These are phyloP conservation scores for Lemur catta DNA, from an alignment of 2,797 vertebrate genomes.

Conservation along the genomic window DNA sequence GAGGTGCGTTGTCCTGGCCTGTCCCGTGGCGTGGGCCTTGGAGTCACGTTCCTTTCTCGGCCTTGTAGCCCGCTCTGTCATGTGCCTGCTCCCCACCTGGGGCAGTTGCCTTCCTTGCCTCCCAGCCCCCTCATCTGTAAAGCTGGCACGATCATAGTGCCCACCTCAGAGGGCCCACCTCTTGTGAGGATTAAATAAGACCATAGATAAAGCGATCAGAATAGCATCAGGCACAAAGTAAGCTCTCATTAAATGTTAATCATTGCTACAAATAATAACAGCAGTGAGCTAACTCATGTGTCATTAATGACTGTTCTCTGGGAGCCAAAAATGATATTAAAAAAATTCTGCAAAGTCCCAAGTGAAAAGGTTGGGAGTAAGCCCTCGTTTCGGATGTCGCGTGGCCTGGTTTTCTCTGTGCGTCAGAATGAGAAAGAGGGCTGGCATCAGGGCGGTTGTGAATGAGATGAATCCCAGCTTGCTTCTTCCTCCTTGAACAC, in stretches of 20 bases:
- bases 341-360: background rate
- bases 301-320: background rate
- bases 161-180: background rate
- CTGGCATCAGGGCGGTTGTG: background rate
- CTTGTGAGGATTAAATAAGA: background rate
- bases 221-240: background rate
- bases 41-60: background rate
- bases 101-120: background rate
- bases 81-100: background rate
- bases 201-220: background rate
- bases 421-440: background rate
- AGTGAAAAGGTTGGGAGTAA: background rate
- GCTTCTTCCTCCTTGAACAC: background rate
- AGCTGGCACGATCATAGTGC: background rate
- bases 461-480: background rate
- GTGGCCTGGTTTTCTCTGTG: background rate
- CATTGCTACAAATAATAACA: background rate
- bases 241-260: conserved; percentile 40
- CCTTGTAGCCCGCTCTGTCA: fast-evolving
- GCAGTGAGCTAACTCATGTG: background rate
- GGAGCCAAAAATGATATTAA: background rate
- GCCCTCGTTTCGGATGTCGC: background rate
- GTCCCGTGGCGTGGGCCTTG: background rate
- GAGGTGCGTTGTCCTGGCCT: background rate
- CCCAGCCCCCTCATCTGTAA: background rate